Evolutionary conservation across 2,888 invertebrate species (phyloP), one percentile per base, ranked within the genome.

Genomic region (Reticulitermes lucifugus): DNA sequence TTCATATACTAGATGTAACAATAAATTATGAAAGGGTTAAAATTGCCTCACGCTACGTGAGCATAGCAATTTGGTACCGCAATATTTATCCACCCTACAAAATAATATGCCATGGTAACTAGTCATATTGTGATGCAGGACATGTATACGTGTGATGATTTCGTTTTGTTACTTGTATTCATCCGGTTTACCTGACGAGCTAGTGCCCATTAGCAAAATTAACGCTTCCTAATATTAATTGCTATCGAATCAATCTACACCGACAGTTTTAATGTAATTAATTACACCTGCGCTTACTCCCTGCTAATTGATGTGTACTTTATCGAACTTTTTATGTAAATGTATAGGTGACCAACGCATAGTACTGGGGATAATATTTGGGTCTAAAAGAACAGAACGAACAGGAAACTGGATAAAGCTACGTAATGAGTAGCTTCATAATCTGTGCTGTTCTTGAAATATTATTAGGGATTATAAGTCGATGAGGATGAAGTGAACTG

Each of bases 201-300:
- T 71, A 14, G 71, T 29, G 71, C 22, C 35, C 71, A 71, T 71
- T 71, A 71, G 71, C 18, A 29, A 71, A 71, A 71, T 71, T 71
- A 71, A 29, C 25, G 18, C 25, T 71, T 71, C 71, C 29, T 71
- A 71, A 71, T 71, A 29, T 35, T 71, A 25, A 71, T 35, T 71
- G 25, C 71, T 35, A 71, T 71, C 71, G 35, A 35, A 29, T 29
- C 71, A 71, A 71, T 35, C 18, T 29, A 71, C 71, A n/a, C 29
- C 29, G 71, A 71, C 71, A 71, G 25, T 71, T 71, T 71, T 35
- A 71, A 71, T 29, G 71, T 71, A 71, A 71, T 71, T 71, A 71
- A 29, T 18, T 71, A 7, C 22, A 60, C 18, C 60, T n/a, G 21
- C 18, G 22, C n/a, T 2, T 60, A 60, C 14, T 21, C 60, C 21